phyloP scores from a whole-genome alignment of 2,797 vertebrate species.

The Semotilus atromaculatus region DNA sequence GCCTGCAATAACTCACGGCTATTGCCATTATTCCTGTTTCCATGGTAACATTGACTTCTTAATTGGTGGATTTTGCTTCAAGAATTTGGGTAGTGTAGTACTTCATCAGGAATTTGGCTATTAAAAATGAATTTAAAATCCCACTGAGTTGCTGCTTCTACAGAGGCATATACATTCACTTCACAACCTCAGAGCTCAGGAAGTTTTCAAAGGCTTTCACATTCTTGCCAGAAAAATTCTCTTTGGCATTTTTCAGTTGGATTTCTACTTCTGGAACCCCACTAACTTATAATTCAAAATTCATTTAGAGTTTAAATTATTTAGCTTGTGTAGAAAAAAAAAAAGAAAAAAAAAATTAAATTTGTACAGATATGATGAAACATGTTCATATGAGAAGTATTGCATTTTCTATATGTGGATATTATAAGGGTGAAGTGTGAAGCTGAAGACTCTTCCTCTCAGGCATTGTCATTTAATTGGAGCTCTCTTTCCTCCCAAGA shows the following conservation, averaged over 20 bases:
- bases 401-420: not conserved
- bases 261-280: not conserved
- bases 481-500: not conserved
- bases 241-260: not conserved
- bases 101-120: not conserved
- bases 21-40: slow-evolving; percentile 1
- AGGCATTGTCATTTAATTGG: slow-evolving; percentile 43
- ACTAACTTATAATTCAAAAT: not conserved
- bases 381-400: not conserved
- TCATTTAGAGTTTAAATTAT: not conserved
- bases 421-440: not conserved
- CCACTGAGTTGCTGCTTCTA: not conserved
- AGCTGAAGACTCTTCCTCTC: slow-evolving; percentile 35
- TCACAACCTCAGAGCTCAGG: not conserved
- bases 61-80: slow-evolving; percentile 6
- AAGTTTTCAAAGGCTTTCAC: not conserved
- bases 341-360: not conserved
- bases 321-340: not conserved
- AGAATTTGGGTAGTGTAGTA: slow-evolving; percentile 17
- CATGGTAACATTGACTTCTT: not conserved
- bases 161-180: not conserved
- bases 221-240: not conserved
- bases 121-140: not conserved
- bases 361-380: not conserved
- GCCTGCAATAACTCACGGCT: not conserved